Percentiles rank a stretch among this genome's conserved stretches.
Conservation (phyloP, 1,140 invertebrate genomes). For the Ceratina calcarata region DNA sequence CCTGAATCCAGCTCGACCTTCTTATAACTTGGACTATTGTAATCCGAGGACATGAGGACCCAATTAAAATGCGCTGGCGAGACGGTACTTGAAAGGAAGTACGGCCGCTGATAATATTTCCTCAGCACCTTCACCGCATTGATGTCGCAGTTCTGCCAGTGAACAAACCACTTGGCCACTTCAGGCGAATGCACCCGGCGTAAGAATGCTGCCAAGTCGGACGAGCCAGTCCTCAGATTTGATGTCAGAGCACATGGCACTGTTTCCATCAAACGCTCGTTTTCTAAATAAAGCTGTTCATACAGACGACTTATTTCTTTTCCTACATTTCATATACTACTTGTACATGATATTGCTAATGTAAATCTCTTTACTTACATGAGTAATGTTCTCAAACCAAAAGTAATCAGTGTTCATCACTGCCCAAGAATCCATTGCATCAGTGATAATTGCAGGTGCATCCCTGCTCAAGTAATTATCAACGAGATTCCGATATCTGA, state of each 20-base stretch:
- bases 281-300: constrained; percentile 81
- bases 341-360: background rate
- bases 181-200: constrained; percentile 84
- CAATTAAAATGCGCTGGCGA: constrained; percentile 90
- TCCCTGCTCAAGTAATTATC: constrained; percentile 86
- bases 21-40: constrained; percentile 87
- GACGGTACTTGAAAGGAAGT: constrained; percentile 87
- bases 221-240: constrained; percentile 84
- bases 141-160: constrained; percentile 92
- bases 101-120: constrained; percentile 86
- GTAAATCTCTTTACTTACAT: constrained; percentile 76
- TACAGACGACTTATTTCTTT: background rate
- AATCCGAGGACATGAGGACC: constrained; percentile 89
- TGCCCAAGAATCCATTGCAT: constrained; percentile 86
- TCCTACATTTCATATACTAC: too few relatives aligned
- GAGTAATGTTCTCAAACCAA: constrained; percentile 85
- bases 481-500: constrained; percentile 84
- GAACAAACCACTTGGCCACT: constrained; percentile 89
- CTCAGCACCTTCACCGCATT: constrained; percentile 87
- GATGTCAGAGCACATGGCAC: constrained; percentile 87
- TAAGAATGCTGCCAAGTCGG: constrained; percentile 85
- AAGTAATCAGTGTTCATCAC: constrained; percentile 84
- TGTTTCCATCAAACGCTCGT: constrained; percentile 83
- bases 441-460: constrained; percentile 86
- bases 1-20: constrained; percentile 85